phyloP scores from a whole-genome alignment of 35 echinoderm and acorn worm genomes.

The Patiria miniata region DNA sequence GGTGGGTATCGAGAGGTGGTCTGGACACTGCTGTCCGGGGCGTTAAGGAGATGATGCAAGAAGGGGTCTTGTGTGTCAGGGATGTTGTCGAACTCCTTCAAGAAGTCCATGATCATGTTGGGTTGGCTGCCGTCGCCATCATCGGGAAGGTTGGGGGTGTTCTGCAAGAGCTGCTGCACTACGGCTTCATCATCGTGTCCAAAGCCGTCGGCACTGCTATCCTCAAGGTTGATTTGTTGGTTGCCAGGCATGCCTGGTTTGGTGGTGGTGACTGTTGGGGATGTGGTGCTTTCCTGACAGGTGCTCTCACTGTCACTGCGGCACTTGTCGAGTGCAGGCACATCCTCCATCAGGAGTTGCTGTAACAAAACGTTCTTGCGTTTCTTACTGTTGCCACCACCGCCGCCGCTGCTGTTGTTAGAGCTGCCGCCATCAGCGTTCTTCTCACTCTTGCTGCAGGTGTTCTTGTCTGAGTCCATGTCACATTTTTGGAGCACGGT shows the following conservation, averaged over 20 bases:
- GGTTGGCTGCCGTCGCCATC: slow-evolving; percentile 66
- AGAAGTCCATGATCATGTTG: slow-evolving; percentile 74
- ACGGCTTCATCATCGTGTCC: slow-evolving; percentile 54
- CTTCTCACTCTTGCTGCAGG: slow-evolving; percentile 30
- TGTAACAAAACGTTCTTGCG: slow-evolving; percentile 86
- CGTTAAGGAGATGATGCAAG: slow-evolving; percentile 3
- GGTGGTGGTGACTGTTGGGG: slow-evolving; percentile 84
- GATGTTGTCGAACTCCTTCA: slow-evolving; percentile 77
- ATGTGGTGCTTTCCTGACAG: slow-evolving; percentile 76
- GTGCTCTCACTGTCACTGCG: slow-evolving; percentile 35
- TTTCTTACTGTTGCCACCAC: slow-evolving; percentile 45
- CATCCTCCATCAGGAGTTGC: slow-evolving; percentile 82
- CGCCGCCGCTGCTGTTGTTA: background rate
- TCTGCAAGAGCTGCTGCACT: slow-evolving; percentile 75
- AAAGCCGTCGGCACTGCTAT: slow-evolving; percentile 20
- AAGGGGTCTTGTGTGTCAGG: background rate
- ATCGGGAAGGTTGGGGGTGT: slow-evolving; percentile 50
- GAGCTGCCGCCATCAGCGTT: background rate
- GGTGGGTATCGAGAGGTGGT: background rate
- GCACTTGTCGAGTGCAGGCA: slow-evolving; percentile 41
- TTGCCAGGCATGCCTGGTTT: slow-evolving; percentile 48
- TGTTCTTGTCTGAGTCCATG: background rate
- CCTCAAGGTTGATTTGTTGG: background rate
- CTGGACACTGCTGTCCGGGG: background rate
- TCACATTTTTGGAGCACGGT: slow-evolving; percentile 63